These are phyloP conservation scores for Plebejus melissa DNA, from an alignment of 2,888 invertebrate genomes.

Conservation along the genomic window DNA sequence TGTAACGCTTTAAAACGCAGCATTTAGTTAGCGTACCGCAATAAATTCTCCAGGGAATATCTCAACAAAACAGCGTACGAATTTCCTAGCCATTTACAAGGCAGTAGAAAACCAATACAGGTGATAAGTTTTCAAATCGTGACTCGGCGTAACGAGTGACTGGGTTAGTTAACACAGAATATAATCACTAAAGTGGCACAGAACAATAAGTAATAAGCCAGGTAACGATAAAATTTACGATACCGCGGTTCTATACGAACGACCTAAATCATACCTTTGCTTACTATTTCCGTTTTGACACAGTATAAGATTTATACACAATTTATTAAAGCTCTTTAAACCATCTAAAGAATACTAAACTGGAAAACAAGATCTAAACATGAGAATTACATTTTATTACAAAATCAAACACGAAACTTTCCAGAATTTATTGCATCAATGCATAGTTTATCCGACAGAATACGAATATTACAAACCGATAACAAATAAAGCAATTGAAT, in stretches of 20 bases:
- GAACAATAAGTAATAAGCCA: conserved; percentile 55
- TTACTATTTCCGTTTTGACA: conserved; percentile 4
- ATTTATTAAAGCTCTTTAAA: neutral
- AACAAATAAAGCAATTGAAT: neutral
- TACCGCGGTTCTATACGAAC: conserved; percentile 39
- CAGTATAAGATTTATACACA: neutral
- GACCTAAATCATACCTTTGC: conserved; percentile 20
- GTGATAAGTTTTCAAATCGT: conserved; percentile 39
- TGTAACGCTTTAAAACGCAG: too few relatives aligned
- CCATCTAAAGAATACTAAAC: neutral
- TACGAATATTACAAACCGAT: neutral
- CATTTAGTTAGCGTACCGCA: neutral
- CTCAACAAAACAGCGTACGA: neutral
- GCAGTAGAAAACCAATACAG: conserved; percentile 11
- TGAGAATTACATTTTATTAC: neutral
- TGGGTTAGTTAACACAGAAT: conserved; percentile 22
- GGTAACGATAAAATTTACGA: conserved; percentile 65
- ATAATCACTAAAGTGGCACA: conserved; percentile 41
- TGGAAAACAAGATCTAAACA: neutral
- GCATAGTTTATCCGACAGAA: neutral
- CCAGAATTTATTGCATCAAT: neutral
- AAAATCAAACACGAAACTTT: neutral
- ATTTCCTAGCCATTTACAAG: conserved; percentile 1
- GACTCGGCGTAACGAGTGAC: conserved; percentile 36
- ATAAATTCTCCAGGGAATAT: neutral